Percentiles rank a stretch among this genome's conserved stretches.
These are phyloP conservation scores for Istiophorus platypterus DNA, from an alignment of 2,113 vertebrate species.

Conservation along the genomic window DNA sequence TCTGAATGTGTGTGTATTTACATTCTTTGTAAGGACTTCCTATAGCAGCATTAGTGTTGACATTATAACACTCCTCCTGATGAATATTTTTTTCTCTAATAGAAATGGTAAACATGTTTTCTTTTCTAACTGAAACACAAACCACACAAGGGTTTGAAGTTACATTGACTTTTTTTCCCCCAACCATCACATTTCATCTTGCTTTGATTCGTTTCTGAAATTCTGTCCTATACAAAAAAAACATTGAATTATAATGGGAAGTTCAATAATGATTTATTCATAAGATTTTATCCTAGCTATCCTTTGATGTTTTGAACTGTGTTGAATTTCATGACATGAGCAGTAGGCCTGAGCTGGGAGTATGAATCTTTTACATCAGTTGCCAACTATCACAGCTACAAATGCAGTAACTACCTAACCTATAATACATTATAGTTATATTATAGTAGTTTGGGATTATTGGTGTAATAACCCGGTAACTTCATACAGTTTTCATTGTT, in stretches of 20 bases:
- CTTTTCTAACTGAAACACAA: constrained; percentile 18
- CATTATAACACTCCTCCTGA: constrained; percentile 16
- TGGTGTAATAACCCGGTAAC: too few species aligned
- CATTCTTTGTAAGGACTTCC: neutral
- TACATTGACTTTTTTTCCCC: neutral
- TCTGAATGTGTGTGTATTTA: neutral
- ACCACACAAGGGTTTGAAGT: constrained; percentile 26
- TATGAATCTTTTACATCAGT: too few species aligned
- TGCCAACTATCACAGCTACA: neutral
- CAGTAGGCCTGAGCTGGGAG: too few species aligned
- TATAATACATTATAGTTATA: too few species aligned
- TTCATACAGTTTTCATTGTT: too few species aligned
- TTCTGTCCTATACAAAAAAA: neutral
- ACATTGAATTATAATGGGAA: too few species aligned
- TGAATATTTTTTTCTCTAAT: constrained; percentile 17
- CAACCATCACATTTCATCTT: constrained; percentile 17
- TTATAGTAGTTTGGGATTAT: too few species aligned
- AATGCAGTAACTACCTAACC: neutral
- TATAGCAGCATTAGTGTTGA: neutral
- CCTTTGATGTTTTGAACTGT: neutral
- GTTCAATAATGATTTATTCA: neutral
- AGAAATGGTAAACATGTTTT: constrained; percentile 58
- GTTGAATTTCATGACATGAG: neutral
- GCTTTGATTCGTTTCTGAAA: constrained; percentile 35
- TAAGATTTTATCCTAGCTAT: too few species aligned